Evolutionary conservation across 2,113 vertebrate genomes (phyloP).

Genomic region (Heterocephalus glaber): DNA sequence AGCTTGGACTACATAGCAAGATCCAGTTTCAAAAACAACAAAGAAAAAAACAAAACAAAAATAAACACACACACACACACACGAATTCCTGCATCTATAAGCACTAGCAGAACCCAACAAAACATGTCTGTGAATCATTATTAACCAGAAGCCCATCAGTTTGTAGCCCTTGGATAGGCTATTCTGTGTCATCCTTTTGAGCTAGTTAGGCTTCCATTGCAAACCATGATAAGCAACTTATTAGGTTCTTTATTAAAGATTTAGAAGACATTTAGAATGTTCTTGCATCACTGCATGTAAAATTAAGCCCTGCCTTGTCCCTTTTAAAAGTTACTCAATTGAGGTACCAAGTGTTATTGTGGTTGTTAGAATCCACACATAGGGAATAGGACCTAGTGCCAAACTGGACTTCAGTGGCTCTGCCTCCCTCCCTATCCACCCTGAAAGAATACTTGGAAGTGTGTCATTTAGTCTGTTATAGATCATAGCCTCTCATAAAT

Average conservation of each 20-base stretch:
- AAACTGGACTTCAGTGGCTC: not conserved
- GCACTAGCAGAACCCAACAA: not conserved
- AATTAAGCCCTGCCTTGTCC: not conserved
- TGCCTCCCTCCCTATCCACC: not conserved
- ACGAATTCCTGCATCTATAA: not conserved
- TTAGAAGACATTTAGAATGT: slow-evolving; percentile 27
- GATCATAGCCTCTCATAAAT: slow-evolving; percentile 78
- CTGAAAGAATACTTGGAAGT: slow-evolving; percentile 66
- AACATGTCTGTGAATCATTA: slow-evolving; percentile 1
- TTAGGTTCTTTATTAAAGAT: slow-evolving; percentile 5
- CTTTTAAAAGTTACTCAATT: not conserved
- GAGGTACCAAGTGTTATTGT: not conserved
- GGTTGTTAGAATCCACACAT: not conserved
- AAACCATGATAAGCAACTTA: not conserved
- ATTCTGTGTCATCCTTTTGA: not conserved
- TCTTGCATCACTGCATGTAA: not conserved
- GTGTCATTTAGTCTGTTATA: slow-evolving; percentile 81
- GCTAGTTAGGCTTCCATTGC: not conserved
- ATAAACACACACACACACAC: too few relatives aligned
- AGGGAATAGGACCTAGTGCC: not conserved
- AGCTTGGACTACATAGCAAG: not conserved
- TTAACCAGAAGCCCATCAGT: not conserved
- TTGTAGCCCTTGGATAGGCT: not conserved
- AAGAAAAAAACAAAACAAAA: not conserved
- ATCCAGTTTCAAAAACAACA: not conserved